Evolutionary conservation across 2,888 invertebrate genomes (phyloP).

Genomic region (Fissipunctia ypsillon): DNA sequence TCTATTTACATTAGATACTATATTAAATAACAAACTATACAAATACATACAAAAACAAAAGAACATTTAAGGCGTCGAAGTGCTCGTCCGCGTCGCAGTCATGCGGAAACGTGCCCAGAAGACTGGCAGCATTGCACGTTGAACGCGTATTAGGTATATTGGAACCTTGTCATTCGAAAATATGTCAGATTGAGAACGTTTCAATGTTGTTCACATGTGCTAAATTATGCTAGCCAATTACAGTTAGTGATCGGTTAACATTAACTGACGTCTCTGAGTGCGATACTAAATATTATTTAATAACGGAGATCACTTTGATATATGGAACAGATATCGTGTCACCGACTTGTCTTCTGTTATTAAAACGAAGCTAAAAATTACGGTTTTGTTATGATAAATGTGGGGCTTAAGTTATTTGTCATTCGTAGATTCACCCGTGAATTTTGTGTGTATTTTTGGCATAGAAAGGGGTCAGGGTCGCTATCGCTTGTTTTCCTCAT

Average conservation of each 20-base stretch:
- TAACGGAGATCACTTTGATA: conserved; percentile 47
- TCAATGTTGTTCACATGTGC: neutral
- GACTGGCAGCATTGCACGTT: no score
- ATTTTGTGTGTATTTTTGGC: conserved; percentile 25
- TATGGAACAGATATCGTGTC: conserved; percentile 44
- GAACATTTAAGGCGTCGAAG: no score
- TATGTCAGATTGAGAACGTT: neutral
- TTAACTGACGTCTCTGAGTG: neutral
- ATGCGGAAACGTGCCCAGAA: no score
- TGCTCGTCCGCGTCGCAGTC: no score
- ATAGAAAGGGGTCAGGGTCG: conserved; percentile 42
- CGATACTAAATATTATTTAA: conserved; percentile 47
- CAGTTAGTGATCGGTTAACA: neutral
- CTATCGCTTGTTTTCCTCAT: conserved; percentile 10
- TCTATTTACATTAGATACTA: no score
- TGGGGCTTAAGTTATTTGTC: conserved; percentile 41
- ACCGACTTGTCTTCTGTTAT: conserved; percentile 22
- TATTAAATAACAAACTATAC: no score
- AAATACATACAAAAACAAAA: no score
- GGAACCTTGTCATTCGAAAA: no score
- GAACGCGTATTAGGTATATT: no score
- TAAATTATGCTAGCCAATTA: neutral
- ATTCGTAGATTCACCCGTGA: conserved; percentile 17
- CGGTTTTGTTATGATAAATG: conserved; percentile 39
- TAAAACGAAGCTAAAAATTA: conserved; percentile 27